phyloP scores from a whole-genome alignment of 2,888 invertebrate genomes.

The Clepsis dumicolana region DNA sequence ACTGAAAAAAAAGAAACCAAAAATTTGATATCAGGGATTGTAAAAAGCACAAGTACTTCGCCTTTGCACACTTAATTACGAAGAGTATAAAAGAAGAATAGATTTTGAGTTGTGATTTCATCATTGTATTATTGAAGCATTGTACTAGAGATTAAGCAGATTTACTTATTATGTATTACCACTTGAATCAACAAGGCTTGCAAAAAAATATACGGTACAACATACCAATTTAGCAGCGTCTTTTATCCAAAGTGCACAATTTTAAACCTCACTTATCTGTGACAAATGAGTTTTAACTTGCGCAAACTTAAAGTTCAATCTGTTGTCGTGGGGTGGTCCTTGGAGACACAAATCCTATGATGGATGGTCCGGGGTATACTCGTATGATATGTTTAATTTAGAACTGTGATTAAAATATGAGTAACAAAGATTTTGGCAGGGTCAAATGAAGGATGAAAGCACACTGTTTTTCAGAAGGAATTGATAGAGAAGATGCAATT shows the following conservation, averaged over 20 bases:
- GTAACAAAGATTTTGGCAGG: background rate
- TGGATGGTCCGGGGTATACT: constrained; percentile 1
- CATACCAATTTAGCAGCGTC: background rate
- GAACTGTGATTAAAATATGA: background rate
- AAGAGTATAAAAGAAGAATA: too few relatives aligned
- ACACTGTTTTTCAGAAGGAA: too few relatives aligned
- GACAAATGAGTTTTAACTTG: constrained; percentile 24
- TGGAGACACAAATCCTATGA: constrained; percentile 27
- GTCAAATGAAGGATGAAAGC: background rate
- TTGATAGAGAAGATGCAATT: too few relatives aligned
- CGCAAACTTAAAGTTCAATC: constrained; percentile 16
- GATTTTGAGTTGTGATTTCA: too few relatives aligned
- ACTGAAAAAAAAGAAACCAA: too few relatives aligned
- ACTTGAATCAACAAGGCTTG: background rate
- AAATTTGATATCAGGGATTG: too few relatives aligned
- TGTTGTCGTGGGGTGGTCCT: constrained; percentile 21
- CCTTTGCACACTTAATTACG: too few relatives aligned
- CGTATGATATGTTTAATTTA: constrained; percentile 26
- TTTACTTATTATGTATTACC: too few relatives aligned
- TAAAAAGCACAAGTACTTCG: too few relatives aligned
- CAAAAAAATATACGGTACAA: background rate
- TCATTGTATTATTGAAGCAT: too few relatives aligned
- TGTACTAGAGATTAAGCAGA: too few relatives aligned
- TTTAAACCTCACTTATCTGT: constrained; percentile 8
- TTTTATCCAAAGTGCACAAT: constrained; percentile 8